Percentiles rank a stretch among this genome's conserved stretches.
phyloP scores from a whole-genome alignment of 2,113 vertebrate species.

The Oceanodroma tethys region DNA sequence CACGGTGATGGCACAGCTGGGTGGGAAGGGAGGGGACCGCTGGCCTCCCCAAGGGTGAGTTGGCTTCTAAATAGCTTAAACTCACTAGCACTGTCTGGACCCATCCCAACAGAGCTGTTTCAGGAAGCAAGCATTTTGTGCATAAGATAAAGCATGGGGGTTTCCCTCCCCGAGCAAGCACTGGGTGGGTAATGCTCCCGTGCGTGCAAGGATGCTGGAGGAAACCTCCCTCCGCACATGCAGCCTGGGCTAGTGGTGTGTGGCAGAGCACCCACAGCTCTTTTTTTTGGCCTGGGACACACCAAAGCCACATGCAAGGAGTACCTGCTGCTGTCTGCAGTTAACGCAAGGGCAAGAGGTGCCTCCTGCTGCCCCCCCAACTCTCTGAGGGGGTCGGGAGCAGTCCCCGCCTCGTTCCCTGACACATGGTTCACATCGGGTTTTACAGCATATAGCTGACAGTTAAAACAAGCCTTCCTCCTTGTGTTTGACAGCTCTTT shows the following conservation, averaged over 20 bases:
- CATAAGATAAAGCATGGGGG: not conserved
- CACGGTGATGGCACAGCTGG: not conserved
- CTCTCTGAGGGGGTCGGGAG: not conserved
- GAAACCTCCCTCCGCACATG: fast-evolving
- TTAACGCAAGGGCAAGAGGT: not conserved
- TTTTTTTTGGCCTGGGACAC: not conserved
- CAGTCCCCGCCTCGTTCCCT: no score
- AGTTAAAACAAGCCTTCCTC: not conserved
- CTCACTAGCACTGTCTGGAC: not conserved
- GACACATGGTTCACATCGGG: fast-evolving
- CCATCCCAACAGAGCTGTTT: not conserved
- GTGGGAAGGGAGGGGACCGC: not conserved
- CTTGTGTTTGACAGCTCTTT: not conserved
- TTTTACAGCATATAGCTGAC: not conserved
- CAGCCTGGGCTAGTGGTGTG: not conserved
- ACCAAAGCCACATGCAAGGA: not conserved
- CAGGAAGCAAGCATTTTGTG: not conserved
- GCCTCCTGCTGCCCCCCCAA: fast-evolving
- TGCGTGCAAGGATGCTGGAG: not conserved
- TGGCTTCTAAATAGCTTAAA: not conserved
- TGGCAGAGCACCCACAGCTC: not conserved
- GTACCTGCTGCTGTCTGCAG: not conserved
- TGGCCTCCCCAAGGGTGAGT: fast-evolving
- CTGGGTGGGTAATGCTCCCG: fast-evolving
- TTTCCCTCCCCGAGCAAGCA: not conserved